Conservation (phyloP, 2,888 invertebrate genomes). For the Keiferia lycopersicella region DNA sequence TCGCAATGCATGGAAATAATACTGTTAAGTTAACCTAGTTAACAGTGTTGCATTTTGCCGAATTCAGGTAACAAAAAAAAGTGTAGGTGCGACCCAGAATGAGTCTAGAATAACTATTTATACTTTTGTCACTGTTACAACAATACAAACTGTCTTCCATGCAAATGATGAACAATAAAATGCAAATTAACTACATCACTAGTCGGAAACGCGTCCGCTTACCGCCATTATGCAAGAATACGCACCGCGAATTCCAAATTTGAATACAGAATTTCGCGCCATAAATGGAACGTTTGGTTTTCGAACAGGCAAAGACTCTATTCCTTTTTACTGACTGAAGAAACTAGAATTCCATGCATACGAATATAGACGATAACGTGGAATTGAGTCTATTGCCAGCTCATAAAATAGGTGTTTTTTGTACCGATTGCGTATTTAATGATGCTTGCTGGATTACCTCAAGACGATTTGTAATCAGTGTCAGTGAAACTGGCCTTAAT, state of each 20-base stretch:
- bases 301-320: background rate
- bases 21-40: too few relatives aligned
- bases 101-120: background rate
- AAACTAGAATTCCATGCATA: too few relatives aligned
- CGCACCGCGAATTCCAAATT: constrained; percentile 26
- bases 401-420: constrained; percentile 32
- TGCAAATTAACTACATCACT: constrained; percentile 33
- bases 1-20: too few relatives aligned
- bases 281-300: constrained; percentile 9
- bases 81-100: too few relatives aligned
- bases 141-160: constrained; percentile 10
- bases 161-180: constrained; percentile 19
- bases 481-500: constrained; percentile 19
- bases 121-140: background rate
- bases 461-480: constrained; percentile 29
- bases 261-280: constrained; percentile 13
- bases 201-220: constrained; percentile 45
- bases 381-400: background rate
- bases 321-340: background rate
- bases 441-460: constrained; percentile 38
- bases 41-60: too few relatives aligned
- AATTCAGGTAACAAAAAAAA: too few relatives aligned
- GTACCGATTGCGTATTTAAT: constrained; percentile 36
- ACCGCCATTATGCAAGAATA: constrained; percentile 36
- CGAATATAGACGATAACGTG: background rate